Percentiles rank a stretch among this genome's conserved stretches.
These are phyloP conservation scores for Festucalex cinctus DNA, from an alignment of 2,113 vertebrate genomes.

Conservation along the genomic window DNA sequence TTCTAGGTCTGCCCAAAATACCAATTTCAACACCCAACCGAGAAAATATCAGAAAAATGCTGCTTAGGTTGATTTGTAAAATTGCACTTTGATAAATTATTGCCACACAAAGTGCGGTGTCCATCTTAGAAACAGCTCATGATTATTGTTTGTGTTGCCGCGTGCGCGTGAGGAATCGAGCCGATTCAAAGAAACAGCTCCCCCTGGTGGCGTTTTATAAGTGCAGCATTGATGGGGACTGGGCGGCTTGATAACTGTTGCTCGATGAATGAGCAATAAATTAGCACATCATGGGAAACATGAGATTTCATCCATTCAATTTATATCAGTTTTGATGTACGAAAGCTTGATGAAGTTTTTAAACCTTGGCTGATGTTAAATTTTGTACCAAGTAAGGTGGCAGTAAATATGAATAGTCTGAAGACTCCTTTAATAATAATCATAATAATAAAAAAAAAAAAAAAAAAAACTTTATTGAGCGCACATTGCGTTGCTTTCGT, in stretches of 20 bases:
- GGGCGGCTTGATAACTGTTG: no score
- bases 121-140: neutral
- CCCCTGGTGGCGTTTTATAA: neutral
- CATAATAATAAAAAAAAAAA: constrained; percentile 2
- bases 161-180: neutral
- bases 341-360: neutral
- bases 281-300: neutral
- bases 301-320: neutral
- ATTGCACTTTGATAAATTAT: neutral
- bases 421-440: neutral
- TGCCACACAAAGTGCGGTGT: neutral
- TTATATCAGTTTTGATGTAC: neutral
- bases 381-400: neutral
- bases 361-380: neutral
- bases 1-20: neutral
- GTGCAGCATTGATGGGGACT: neutral
- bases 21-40: no score
- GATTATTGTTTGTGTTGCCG: neutral
- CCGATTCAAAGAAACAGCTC: neutral
- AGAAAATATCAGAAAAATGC: neutral
- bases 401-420: neutral
- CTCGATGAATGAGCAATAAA: no score
- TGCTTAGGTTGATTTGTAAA: neutral
- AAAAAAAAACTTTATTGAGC: constrained; percentile 57
- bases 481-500: constrained; percentile 24